Evolutionary conservation across 2,113 vertebrate genomes (phyloP).

Genomic region (Thunnus maccoyii): DNA sequence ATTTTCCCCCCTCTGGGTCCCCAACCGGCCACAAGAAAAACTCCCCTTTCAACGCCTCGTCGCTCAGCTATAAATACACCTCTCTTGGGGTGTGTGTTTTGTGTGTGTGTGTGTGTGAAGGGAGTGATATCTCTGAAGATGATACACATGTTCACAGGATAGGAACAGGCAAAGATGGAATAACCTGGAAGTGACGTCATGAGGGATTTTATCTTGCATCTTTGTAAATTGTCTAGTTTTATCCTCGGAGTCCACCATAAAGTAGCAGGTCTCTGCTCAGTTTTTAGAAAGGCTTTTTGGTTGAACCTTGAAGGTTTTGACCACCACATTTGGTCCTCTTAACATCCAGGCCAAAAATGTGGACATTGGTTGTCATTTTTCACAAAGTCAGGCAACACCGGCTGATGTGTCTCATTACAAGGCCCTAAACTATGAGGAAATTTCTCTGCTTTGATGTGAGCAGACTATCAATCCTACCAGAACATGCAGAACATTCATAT

Average conservation of each 20-base stretch:
- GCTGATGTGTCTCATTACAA: no score
- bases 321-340: not conserved
- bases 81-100: conserved; percentile 46
- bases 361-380: no score
- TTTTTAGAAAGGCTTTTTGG: not conserved
- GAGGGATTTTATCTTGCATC: not conserved
- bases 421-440: no score
- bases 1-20: conserved; percentile 62
- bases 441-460: no score
- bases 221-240: not conserved
- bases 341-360: no score
- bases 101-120: conserved; percentile 37
- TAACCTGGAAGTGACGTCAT: conserved; percentile 11
- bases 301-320: not conserved
- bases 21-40: conserved; percentile 80
- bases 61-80: conserved; percentile 83
- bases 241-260: not conserved
- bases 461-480: no score
- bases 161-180: conserved; percentile 50
- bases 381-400: no score
- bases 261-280: no score
- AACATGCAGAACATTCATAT: no score
- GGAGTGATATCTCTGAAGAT: conserved; percentile 46
- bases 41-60: conserved; percentile 84
- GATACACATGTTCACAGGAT: conserved; percentile 54